Evolutionary conservation across 2,113 vertebrate genomes (phyloP).

Genomic region (Prunella fulvescens): DNA sequence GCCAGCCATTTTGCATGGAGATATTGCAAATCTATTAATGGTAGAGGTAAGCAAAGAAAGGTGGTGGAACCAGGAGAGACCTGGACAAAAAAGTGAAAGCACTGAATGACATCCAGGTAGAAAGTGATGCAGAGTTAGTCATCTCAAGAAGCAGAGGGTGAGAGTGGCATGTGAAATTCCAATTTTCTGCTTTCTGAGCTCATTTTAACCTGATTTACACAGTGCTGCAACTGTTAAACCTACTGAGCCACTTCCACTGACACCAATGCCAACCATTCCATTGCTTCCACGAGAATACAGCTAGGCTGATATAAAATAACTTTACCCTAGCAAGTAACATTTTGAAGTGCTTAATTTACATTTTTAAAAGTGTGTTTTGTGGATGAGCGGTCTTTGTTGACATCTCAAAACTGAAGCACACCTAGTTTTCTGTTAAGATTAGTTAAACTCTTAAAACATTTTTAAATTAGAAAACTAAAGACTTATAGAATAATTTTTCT

Average conservation of each 20-base stretch:
- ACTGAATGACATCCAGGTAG: not conserved
- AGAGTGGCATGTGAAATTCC: not conserved
- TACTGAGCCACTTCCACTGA: not conserved
- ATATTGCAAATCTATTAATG: not conserved
- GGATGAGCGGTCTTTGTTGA: not conserved
- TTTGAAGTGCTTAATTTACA: not conserved
- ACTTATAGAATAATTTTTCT: not conserved
- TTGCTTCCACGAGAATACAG: not conserved
- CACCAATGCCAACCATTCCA: not conserved
- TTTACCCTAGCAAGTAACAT: not conserved
- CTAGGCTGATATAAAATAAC: not conserved
- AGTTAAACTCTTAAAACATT: not conserved
- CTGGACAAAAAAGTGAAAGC: not conserved
- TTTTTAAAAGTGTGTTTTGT: not conserved
- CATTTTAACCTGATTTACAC: not conserved
- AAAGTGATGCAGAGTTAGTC: not conserved
- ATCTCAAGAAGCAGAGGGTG: not conserved
- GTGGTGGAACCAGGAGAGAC: not conserved
- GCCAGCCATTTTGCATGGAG: not conserved
- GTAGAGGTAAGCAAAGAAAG: not conserved
- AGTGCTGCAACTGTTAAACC: not conserved
- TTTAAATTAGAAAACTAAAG: not conserved
- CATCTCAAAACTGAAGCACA: not conserved
- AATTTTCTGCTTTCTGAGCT: not conserved
- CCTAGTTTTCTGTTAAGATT: not conserved